Evolutionary conservation across 2,113 vertebrate genomes (phyloP).

Genomic region (Beaufortia kweichowensis): DNA sequence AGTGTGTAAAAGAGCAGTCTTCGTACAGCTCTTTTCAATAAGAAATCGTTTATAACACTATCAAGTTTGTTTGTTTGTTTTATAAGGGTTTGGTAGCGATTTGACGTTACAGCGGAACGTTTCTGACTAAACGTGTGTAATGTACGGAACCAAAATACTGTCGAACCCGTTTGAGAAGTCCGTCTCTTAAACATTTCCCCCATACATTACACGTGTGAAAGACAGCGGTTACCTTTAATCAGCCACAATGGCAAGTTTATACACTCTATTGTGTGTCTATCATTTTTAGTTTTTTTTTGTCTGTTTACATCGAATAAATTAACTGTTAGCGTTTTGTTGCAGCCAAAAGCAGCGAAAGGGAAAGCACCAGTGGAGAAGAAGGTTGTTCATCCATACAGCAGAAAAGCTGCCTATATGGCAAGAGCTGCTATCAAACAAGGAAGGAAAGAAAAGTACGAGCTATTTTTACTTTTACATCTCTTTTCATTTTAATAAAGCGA

Average conservation of each 20-base stretch:
- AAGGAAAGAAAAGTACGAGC: conserved; percentile 80
- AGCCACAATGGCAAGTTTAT: conserved; percentile 2
- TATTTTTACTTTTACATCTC: not conserved
- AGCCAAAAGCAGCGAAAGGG: conserved; percentile 85
- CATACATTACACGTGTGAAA: not conserved
- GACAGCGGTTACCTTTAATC: not conserved
- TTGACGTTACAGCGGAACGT: not conserved
- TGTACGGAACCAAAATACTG: conserved; percentile 37
- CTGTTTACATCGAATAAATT: not conserved
- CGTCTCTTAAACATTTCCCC: not conserved
- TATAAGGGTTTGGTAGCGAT: too few relatives aligned
- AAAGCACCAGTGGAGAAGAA: conserved; percentile 81
- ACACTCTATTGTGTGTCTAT: not conserved
- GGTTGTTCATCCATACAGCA: conserved; percentile 89
- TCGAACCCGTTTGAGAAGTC: conserved; percentile 2
- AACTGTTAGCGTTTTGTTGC: conserved; percentile 44
- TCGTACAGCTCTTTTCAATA: too few relatives aligned
- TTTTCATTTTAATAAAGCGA: too few relatives aligned
- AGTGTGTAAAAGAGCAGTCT: too few relatives aligned
- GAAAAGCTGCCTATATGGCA: conserved; percentile 88
- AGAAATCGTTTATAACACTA: too few relatives aligned
- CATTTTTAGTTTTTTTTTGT: not conserved
- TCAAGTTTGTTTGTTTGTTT: too few relatives aligned
- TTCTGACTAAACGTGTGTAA: not conserved
- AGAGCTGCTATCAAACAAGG: conserved; percentile 82